Conservation (phyloP, 1,140 invertebrate genomes). For the Pseudomyrmex dendroicus region DNA sequence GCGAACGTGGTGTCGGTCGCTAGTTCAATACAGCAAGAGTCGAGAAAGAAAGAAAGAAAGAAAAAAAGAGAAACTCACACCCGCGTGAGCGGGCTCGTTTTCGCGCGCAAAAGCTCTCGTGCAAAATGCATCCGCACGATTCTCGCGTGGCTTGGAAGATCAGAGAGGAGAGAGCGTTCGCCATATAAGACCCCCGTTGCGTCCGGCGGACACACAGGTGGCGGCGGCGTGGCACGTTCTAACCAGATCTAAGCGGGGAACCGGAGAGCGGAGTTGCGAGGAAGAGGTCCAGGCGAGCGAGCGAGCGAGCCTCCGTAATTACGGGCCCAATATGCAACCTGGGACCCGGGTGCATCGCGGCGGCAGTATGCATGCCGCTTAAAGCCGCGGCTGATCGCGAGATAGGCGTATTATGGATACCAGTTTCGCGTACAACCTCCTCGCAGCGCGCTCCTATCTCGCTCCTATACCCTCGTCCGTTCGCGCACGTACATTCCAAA, state of each 20-base stretch:
- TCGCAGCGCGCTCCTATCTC: slow-evolving; percentile 17
- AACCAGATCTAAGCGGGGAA: slow-evolving; percentile 50
- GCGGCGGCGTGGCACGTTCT: slow-evolving; percentile 75
- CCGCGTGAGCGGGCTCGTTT: slow-evolving; percentile 61
- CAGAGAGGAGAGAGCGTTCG: slow-evolving; percentile 66
- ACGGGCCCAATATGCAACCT: slow-evolving; percentile 79
- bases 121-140: slow-evolving; percentile 70
- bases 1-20: slow-evolving; percentile 5
- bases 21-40: slow-evolving; percentile 33
- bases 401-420: slow-evolving; percentile 81
- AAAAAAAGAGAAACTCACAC: slow-evolving; percentile 31
- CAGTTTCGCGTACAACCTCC: slow-evolving; percentile 69
- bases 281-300: slow-evolving; percentile 9
- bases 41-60: slow-evolving; percentile 16
- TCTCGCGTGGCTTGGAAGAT: slow-evolving; percentile 72
- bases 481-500: slow-evolving; percentile 52
- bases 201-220: slow-evolving; percentile 68
- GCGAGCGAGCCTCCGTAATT: slow-evolving; percentile 73
- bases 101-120: slow-evolving; percentile 72
- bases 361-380: slow-evolving; percentile 71
- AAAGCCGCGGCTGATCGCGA: slow-evolving; percentile 76
- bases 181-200: slow-evolving; percentile 74
- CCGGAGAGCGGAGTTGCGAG: slow-evolving; percentile 60
- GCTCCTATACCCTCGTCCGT: slow-evolving; percentile 49
- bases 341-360: slow-evolving; percentile 61